A percentile compares a stretch with the other conserved stretches of the same genome.
These are phyloP conservation scores for Zosterops hypoxanthus DNA, from an alignment of 2,113 vertebrate species.

Conservation along the genomic window DNA sequence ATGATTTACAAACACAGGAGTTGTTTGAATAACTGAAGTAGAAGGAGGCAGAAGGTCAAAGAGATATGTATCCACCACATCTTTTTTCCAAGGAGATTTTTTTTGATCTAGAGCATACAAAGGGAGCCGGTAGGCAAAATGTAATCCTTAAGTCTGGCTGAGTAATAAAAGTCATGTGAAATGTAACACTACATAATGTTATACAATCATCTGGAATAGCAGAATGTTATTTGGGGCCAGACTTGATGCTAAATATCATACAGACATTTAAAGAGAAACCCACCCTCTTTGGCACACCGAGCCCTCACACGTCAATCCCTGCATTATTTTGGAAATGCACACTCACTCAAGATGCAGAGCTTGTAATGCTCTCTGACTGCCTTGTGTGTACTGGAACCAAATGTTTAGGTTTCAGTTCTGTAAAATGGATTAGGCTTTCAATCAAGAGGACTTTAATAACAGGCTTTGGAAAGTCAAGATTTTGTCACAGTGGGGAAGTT, in stretches of 20 bases:
- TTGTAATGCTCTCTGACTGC: not conserved
- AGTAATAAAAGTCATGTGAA: constrained; percentile 47
- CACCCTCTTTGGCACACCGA: constrained; percentile 19
- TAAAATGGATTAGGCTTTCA: constrained; percentile 24
- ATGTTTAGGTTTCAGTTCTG: not conserved
- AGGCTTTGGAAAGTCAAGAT: not conserved
- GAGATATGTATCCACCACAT: not conserved
- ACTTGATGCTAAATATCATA: constrained; percentile 40
- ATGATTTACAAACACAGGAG: constrained; percentile 15
- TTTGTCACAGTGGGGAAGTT: constrained; percentile 41
- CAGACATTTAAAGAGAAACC: constrained; percentile 36
- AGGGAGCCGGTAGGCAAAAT: constrained; percentile 14
- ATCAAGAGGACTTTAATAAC: not conserved
- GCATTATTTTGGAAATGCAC: constrained; percentile 32
- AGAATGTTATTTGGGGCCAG: constrained; percentile 33
- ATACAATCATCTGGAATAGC: constrained; percentile 21
- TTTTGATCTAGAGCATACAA: constrained; percentile 18
- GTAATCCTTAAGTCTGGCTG: not conserved
- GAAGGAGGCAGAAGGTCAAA: constrained; percentile 21
- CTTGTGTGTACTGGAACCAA: constrained; percentile 13
- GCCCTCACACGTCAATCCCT: not conserved
- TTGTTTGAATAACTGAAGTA: not conserved
- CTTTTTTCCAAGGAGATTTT: not conserved
- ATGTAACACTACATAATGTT: constrained; percentile 19
- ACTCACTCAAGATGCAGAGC: not conserved